Evolutionary conservation across 1,140 invertebrate genomes (phyloP), one percentile per base, ranked within the genome.

Genomic region (Ooceraea biroi): DNA sequence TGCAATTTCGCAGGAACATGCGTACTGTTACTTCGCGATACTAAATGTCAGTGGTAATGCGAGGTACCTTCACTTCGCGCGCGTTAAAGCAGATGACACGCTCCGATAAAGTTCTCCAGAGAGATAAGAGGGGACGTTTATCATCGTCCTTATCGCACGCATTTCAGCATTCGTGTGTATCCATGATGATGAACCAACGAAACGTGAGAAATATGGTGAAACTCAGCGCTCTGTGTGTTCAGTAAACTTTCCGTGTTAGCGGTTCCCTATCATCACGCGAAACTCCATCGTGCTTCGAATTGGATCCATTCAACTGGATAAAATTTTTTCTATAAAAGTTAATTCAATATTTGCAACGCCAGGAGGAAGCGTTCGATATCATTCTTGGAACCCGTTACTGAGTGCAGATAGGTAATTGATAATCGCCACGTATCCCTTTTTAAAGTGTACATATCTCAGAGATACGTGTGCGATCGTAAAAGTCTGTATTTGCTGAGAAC

Each of bases 81-180:
- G 4, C 30, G 76, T 11, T 12, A 61, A 0, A 30, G 41, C 1
- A 12, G 48, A 44, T 27, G 22, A 78, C 14, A n/a, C 73, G 44
- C 12, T 46, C 52, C 7, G 50, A 1, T 27, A n/a, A 46, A 57
- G n/a, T 12, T 58, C 57, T 27, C 52, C 1, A 11, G 14, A 11
- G n/a, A 80, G 76, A 80, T 80, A 80, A 69, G 19, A 52, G 14
- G 7, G 11, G 65, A 58, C 22, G 50, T 46, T 80, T 78, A 78
- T 80, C 65, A 22, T 36, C 30, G 4, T 55, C 11, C 19, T 58
- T 80, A 78, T 78, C 76, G 50, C 63, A 12, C 41, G 0, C 2
- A 58, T 25, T 19, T 14, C n/a, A n/a, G n/a, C n/a, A n/a, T n/a
- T n/a, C n/a, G 25, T 36, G 5, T 22, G 30, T 17, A 3, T 2